These are phyloP conservation scores for Spodoptera exigua DNA, from an alignment of 2,888 invertebrate species.

Conservation along the genomic window DNA sequence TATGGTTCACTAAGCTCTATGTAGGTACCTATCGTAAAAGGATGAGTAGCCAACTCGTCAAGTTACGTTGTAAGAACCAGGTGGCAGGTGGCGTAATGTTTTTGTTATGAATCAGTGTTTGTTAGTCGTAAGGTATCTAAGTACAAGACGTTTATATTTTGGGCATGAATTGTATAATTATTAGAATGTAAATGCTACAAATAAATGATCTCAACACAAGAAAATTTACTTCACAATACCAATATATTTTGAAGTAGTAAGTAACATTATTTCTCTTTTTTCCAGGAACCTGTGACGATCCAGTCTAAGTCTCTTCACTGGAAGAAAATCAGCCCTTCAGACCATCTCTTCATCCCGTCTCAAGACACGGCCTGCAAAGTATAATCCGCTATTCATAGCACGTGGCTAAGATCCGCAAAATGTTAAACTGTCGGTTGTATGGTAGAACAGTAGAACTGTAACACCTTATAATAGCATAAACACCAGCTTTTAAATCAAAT, in stretches of 20 bases:
- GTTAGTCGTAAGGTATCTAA: too few relatives aligned
- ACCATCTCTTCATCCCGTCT: constrained; percentile 81
- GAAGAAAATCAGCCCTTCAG: constrained; percentile 82
- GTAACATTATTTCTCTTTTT: constrained; percentile 42
- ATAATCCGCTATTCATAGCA: constrained; percentile 54
- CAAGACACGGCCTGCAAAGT: constrained; percentile 62
- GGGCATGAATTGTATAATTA: too few relatives aligned
- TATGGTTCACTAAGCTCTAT: not conserved
- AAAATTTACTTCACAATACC: too few relatives aligned
- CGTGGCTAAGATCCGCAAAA: constrained; percentile 46
- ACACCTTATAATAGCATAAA: constrained; percentile 14
- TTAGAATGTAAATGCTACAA: too few relatives aligned
- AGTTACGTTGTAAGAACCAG: not conserved
- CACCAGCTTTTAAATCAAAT: constrained; percentile 13
- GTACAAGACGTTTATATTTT: too few relatives aligned
- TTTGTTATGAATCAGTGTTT: too few relatives aligned
- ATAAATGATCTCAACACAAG: too few relatives aligned
- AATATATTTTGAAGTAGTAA: too few relatives aligned
- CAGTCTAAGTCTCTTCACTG: constrained; percentile 83
- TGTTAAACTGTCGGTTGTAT: constrained; percentile 11
- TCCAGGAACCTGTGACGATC: constrained; percentile 83
- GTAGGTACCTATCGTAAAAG: not conserved
- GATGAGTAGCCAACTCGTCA: constrained; percentile 2
- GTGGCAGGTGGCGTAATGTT: too few relatives aligned
- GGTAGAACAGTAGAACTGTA: constrained; percentile 9